Conservation (phyloP, 2,797 vertebrate genomes). For the Mallotus villosus region DNA sequence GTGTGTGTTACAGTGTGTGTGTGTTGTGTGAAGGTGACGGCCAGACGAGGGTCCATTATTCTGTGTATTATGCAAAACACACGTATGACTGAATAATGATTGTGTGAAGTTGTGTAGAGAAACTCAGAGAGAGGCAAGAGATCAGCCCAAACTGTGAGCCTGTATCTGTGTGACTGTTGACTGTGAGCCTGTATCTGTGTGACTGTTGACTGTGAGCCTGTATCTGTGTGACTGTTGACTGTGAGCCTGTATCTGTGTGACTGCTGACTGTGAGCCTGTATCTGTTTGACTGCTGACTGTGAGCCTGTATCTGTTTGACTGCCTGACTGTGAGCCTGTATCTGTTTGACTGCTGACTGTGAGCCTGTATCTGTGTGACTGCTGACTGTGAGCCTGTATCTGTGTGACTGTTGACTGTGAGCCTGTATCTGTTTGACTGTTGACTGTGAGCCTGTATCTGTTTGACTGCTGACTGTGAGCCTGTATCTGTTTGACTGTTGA, state of each 20-base stretch:
- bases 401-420: neutral
- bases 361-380: neutral
- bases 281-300: neutral
- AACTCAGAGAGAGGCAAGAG: neutral
- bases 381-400: neutral
- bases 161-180: neutral
- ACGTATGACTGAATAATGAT: neutral
- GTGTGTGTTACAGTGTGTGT: too few species aligned
- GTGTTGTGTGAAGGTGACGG: constrained; percentile 1
- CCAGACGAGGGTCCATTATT: neutral
- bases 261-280: neutral
- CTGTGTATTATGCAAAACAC: neutral
- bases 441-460: neutral
- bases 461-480: too few species aligned
- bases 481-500: neutral
- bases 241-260: neutral
- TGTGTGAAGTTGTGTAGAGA: constrained; percentile 6
- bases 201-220: too few species aligned
- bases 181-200: neutral
- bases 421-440: neutral
- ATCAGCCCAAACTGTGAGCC: too few species aligned
- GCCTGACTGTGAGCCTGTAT: neutral
- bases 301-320: neutral
- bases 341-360: neutral
- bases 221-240: neutral